phyloP scores from a whole-genome alignment of 2,113 vertebrate genomes.

The Dipodomys stephensi region DNA sequence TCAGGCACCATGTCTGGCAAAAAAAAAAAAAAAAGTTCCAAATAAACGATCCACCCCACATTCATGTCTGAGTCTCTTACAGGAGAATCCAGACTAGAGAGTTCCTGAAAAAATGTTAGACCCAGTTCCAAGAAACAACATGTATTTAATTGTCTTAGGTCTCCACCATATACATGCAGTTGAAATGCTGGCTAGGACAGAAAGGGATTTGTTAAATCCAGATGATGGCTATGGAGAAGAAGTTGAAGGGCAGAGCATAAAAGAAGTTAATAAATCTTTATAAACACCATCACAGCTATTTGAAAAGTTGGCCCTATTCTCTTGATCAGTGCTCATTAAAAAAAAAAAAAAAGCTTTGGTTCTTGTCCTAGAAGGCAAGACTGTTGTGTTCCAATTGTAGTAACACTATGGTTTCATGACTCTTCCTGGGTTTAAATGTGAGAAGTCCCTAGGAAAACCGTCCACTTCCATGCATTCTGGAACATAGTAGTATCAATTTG shows the following conservation, averaged over 20 bases:
- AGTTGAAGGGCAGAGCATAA: slow-evolving; percentile 6
- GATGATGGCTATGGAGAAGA: neutral
- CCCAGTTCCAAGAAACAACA: slow-evolving; percentile 33
- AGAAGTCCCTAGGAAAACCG: neutral
- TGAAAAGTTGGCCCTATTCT: slow-evolving; percentile 20
- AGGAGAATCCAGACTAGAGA: neutral
- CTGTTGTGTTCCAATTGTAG: neutral
- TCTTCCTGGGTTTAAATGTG: neutral
- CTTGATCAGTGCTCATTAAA: neutral
- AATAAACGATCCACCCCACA: neutral
- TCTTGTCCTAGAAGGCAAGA: slow-evolving; percentile 9
- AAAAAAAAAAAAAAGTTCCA: neutral
- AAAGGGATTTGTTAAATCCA: neutral
- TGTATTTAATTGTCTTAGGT: neutral
- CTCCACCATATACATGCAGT: neutral
- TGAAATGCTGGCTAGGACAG: neutral
- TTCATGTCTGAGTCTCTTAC: neutral
- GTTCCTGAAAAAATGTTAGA: neutral
- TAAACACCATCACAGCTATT: neutral
- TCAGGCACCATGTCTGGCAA: too few relatives aligned
- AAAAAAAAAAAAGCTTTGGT: neutral
- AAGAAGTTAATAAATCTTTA: slow-evolving; percentile 21
- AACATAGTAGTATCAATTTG: slow-evolving; percentile 68
- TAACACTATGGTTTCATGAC: neutral
- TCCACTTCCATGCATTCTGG: neutral